Base-by-base conservation (phyloP, 2,888 invertebrate species). In the Tetheella fluctuosa region DNA sequence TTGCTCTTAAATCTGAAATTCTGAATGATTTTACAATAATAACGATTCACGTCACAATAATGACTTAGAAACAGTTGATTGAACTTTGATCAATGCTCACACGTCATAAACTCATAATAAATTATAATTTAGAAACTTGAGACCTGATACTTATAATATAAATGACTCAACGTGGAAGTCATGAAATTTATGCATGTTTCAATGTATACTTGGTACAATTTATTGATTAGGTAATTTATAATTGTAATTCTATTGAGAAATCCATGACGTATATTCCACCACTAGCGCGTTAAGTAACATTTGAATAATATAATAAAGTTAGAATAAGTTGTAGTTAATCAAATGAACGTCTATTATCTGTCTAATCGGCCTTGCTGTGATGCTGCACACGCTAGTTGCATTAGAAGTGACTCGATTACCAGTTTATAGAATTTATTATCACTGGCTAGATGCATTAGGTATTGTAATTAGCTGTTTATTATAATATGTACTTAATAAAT, bases 341-440 rank as follows among this genome's bases (percentile, higher is more conserved):
- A 20, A 34, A 37, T 55, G 54, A 34, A 34, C 55, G 55, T 55
- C 55, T 55, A 55, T 55, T 55, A 55, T 37, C 55, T 55, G 55
- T 23, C 15, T 37, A 12, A 37, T 34, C 34, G 15, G 34, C 34
- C 55, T 37, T 55, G 37, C 5, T 6, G 34, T 34, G 34, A 55
- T 10, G 34, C 34, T 55, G 23, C 20, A 8, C 3, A 20, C 10
- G 34, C 34, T 13, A 20, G 17, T 54, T 54, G 15, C n/a, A 48
- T n/a, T 48, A 48, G 10, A 20, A 20, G 48, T 48, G 20, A 20
- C 48, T 48, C 10, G 20, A 48, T 20, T n/a, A 20, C 5, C 10
- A n/a, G 39, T 39, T 6, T 7, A 10, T 48, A 48, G 0, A 20
- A 48, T 20, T 15, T 48, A 48, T 0, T 48, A 48, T 48, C 20